Evolutionary conservation across 2,113 vertebrate genomes (phyloP), one percentile per base, ranked within the genome.

Genomic region (Hypanus sabinus): DNA sequence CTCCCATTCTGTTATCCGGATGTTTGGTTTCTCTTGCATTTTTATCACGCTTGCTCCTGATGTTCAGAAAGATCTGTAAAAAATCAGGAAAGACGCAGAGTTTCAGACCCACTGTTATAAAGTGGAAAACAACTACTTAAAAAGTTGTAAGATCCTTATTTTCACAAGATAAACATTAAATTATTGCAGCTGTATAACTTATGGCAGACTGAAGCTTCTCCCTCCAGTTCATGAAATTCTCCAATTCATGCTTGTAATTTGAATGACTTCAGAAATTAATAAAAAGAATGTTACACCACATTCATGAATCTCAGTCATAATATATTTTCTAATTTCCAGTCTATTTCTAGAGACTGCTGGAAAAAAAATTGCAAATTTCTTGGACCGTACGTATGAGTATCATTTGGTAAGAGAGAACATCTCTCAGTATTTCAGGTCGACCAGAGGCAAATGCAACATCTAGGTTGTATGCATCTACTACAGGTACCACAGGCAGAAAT

Each of bases 1-100:
- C 3, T 79, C 75, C 94, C 94, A 94, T 85, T 81, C 94, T 62
- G 81, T 94, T 85, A 94, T 85, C 76, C 68, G 94, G 62, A 94
- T n/a, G 12, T 94, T 94, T 85, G 75, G 76, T 38, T 94, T 81
- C 27, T 81, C 94, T 70, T 94, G 94, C 94, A 94, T 94, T 55
- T 81, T 62, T 62, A 33, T 10, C 33, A 71, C 68, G 12, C 62
- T 11, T 46, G 33, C 10, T 46, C 5, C 36, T 92, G 33, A 71
- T 1, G 3, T 46, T 33, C 65, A 92, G 33, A 38, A 65, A 10
- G 36, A 71, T 71, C 90, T 92, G 90, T 24, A 71, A 92, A 92
- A 46, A 20, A 33, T 11, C 90, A 92, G 62, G 68, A 92, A 92
- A 33, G 68, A 33, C 24, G 4, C 68, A 36, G 18, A 92, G 90